Evolutionary conservation across 2,113 vertebrate species (phyloP).

Genomic region (Stomatorhinus ivindoensis): DNA sequence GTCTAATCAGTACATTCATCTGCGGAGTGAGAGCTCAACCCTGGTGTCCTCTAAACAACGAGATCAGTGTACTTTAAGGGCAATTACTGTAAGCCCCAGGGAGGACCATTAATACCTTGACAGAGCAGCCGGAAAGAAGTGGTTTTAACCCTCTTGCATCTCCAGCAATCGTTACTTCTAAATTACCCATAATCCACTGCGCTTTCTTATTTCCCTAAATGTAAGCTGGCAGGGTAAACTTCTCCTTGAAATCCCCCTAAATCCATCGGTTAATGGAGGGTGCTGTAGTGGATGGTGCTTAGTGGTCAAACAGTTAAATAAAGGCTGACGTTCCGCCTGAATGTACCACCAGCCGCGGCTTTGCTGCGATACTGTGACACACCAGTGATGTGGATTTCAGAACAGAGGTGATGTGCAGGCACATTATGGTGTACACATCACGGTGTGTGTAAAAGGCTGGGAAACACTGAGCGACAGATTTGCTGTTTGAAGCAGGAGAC

Average conservation of each 20-base stretch:
- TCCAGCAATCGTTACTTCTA: background rate
- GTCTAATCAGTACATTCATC: slow-evolving; percentile 39
- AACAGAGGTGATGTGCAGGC: background rate
- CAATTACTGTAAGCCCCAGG: slow-evolving; percentile 36
- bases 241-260: slow-evolving; percentile 9
- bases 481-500: background rate
- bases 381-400: background rate
- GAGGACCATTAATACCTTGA: slow-evolving; percentile 22
- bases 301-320: background rate
- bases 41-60: slow-evolving; percentile 31
- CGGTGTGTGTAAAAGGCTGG: background rate
- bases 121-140: slow-evolving; percentile 22
- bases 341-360: background rate
- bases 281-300: background rate
- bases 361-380: background rate
- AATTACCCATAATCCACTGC: background rate
- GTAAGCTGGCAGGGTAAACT: slow-evolving; percentile 5
- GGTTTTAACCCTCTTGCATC: slow-evolving; percentile 31
- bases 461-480: background rate
- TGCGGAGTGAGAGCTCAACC: slow-evolving; percentile 18
- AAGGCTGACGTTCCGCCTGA: background rate
- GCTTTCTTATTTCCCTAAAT: background rate
- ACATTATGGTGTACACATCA: background rate
- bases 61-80: slow-evolving; percentile 50
- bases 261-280: slow-evolving; percentile 9